Evolutionary conservation across 2,113 vertebrate genomes (phyloP), one percentile per base, ranked within the genome.

Genomic region (Zeus faber): DNA sequence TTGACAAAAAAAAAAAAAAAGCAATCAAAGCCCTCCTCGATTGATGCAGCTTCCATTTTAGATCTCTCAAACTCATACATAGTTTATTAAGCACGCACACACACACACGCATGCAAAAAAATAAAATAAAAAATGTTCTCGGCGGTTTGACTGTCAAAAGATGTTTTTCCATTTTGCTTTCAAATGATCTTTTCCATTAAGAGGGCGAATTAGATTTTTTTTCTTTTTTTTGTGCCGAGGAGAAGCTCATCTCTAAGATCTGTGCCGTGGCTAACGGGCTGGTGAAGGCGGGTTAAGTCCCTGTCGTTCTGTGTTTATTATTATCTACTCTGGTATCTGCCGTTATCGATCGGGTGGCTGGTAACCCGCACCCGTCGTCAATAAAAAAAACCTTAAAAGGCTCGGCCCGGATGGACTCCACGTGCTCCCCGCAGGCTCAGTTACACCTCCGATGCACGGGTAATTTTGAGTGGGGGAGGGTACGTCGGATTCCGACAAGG

Each of bases 361-460:
- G 68, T 72, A 76, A 72, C 76, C 71, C 63, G 64, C 72, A 65
- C 58, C 18, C 62, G 78, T 81, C 62, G 75, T 80, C 78, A 67
- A 76, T 80, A 10, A 74, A 56, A 64, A 65, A n/a, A 62, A 68
- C 62, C 24, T 21, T 64, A 77, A 72, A 74, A 70, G 62, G 61
- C 66, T 44, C 64, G 66, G 63, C 67, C 72, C 52, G 18, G 67
- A 72, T 67, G 35, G 62, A 70, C 54, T n/a, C 76, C 58, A 61
- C 59, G 3, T 60, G 53, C 62, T 80, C 74, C 81, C 79, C 23
- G 45, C 71, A 73, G 79, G 81, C 76, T 85, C 78, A 85, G 80
- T 83, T 83, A 85, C 80, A 61, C 67, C 35, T 61, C 62, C n/a
- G n/a, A 24, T 27, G 48, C 58, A 29, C 41, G 3, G 66, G 70